A percentile compares a stretch with the other conserved stretches of the same genome.
Conservation (phyloP, 2,888 invertebrate species). For the Netelia melanura region DNA sequence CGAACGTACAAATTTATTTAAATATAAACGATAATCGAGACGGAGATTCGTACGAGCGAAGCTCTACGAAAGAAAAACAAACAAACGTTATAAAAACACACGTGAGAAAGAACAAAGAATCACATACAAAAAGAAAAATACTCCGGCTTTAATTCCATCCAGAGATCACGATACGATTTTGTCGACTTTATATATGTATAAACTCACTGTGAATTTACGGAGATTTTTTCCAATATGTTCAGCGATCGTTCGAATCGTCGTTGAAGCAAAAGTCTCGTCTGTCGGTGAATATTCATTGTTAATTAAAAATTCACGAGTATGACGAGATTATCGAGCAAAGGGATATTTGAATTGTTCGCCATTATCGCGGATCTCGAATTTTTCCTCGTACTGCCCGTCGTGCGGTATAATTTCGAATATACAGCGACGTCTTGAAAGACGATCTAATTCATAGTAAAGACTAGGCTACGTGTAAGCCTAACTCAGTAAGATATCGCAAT, state of each 20-base stretch:
- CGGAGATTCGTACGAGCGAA: conserved; percentile 44
- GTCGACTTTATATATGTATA: conserved; percentile 33
- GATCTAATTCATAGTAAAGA: background rate
- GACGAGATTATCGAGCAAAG: conserved; percentile 2
- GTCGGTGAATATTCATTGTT: conserved; percentile 19
- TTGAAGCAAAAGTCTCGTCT: background rate
- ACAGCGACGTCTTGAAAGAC: conserved; percentile 15
- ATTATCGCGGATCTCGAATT: background rate
- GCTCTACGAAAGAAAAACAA: conserved; percentile 10
- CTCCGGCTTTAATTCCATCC: conserved; percentile 67
- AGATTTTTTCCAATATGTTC: conserved; percentile 32
- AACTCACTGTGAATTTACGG: conserved; percentile 23
- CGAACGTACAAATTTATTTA: conserved; percentile 65
- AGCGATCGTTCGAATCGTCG: conserved; percentile 33
- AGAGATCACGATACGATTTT: conserved; percentile 57
- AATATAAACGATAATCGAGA: conserved; percentile 55
- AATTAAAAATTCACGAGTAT: conserved; percentile 19
- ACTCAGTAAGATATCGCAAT: background rate
- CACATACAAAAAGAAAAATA: conserved; percentile 7
- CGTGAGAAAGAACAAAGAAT: conserved; percentile 13
- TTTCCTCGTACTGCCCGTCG: background rate
- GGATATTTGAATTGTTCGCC: conserved; percentile 7
- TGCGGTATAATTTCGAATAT: background rate
- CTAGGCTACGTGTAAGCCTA: conserved; percentile 25
- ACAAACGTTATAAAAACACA: conserved; percentile 28